Evolutionary conservation across 1,140 invertebrate species (phyloP), one percentile per base, ranked within the genome.

Genomic region (Spodoptera litura): DNA sequence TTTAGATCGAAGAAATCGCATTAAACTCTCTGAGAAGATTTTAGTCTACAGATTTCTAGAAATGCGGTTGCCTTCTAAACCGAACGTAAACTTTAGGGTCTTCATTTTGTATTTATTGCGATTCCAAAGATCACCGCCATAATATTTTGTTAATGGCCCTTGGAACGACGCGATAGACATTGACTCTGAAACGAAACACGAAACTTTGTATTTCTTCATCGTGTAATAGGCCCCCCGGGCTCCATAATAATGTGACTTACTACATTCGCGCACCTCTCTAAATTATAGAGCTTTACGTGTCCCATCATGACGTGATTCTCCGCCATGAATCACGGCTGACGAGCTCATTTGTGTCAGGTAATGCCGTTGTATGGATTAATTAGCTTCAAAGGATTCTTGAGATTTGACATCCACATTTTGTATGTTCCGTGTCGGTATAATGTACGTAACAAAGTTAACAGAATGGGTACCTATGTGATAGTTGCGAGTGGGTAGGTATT

Each of bases 61-160:
- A 64, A 64, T 64, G 15, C 3, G 31, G 38, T 64, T 44, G 20
- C 61, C 31, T 64, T 64, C n/a, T 64, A 38, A 64, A 64, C 59
- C 31, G 58, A n/a, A n/a, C 61, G 61, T 64, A 64, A 64, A 64
- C 61, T 44, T 64, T 44, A 35, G 13, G 13, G n/a, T 96, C 64
- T 68, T 68, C 64, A 68, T 68, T 68, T 68, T 52, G 49, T 68
- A 44, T 68, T 68, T 68, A 68, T 49, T 51, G 49, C 64, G n/a
- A 68, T 68, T 68, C 4, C 44, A 20, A 68, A 68, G 64, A 68
- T 68, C 64, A 20, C 51, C 64, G 64, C 20, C 64, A 68, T 68
- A 68, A 68, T 68, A 68, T 68, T 68, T 68, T 27, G 64, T 68
- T 68, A 68, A 68, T 68, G 64, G 49, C 64, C 44, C 8, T n/a